These are phyloP conservation scores for Linyphia triangularis DNA, from an alignment of 2,888 invertebrate species.

Conservation along the genomic window DNA sequence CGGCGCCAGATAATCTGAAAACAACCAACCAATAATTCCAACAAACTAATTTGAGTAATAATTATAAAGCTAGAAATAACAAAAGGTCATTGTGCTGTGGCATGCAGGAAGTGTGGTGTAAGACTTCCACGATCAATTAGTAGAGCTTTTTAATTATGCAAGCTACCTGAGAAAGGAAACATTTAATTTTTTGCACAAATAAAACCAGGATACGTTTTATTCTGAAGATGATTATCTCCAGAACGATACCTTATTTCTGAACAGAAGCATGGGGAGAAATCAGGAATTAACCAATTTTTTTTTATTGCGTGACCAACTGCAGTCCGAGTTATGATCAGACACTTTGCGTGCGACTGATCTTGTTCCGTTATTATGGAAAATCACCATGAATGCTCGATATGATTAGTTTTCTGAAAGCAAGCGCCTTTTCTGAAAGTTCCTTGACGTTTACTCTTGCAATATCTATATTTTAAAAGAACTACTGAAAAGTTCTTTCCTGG, in stretches of 20 bases:
- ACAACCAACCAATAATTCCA: too few species aligned
- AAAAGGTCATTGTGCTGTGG: neutral
- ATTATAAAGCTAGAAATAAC: neutral
- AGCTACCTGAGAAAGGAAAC: neutral
- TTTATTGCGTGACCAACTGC: constrained; percentile 6
- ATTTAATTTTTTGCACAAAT: too few species aligned
- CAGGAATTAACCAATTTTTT: constrained; percentile 10
- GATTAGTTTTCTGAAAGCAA: constrained; percentile 44
- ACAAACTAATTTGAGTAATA: neutral
- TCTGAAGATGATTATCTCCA: neutral
- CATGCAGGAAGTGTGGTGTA: neutral
- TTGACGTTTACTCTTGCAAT: constrained; percentile 4
- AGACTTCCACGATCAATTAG: neutral
- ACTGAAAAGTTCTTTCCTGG: neutral
- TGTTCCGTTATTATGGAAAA: constrained; percentile 40
- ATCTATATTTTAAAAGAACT: constrained; percentile 27
- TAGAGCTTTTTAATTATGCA: neutral
- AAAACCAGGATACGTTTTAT: too few species aligned
- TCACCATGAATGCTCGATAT: constrained; percentile 14
- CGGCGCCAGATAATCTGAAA: too few species aligned
- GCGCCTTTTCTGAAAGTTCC: constrained; percentile 23
- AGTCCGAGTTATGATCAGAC: constrained; percentile 14
- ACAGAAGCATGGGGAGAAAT: constrained; percentile 5
- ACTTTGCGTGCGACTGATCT: constrained; percentile 49
- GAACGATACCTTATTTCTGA: neutral